Percentiles rank a stretch among this genome's conserved stretches.
Evolutionary conservation across 2,113 vertebrate species (phyloP).

Genomic region (Triplophysa rosa): DNA sequence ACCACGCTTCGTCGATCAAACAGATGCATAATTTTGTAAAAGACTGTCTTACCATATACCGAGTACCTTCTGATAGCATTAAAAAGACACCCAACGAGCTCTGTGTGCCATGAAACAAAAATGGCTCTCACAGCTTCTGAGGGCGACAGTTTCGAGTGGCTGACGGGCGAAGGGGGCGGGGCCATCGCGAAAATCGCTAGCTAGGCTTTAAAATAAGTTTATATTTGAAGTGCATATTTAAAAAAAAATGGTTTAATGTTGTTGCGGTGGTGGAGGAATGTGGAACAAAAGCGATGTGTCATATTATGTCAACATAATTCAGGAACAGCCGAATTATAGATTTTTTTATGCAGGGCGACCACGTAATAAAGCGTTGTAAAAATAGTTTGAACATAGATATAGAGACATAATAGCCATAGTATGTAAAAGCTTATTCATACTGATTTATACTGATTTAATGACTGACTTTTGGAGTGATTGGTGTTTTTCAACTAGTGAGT

Average conservation of each 20-base stretch:
- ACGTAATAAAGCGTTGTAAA: no score
- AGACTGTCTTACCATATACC: conserved; percentile 42
- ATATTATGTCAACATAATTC: background rate
- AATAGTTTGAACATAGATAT: no score
- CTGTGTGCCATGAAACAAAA: conserved; percentile 56
- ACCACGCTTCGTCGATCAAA: background rate
- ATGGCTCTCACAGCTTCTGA: conserved; percentile 49
- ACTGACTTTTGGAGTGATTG: no score
- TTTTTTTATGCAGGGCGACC: no score
- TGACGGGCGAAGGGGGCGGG: conserved; percentile 30
- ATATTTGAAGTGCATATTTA: background rate
- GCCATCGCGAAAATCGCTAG: conserved; percentile 40
- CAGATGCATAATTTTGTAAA: background rate
- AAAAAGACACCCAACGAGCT: conserved; percentile 24
- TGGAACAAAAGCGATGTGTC: no score
- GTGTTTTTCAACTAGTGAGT: no score
- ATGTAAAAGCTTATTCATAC: no score
- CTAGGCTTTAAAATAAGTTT: conserved; percentile 17
- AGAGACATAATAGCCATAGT: no score
- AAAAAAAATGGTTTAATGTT: background rate
- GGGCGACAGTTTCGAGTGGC: conserved; percentile 44
- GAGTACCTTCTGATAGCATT: conserved; percentile 35
- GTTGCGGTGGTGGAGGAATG: background rate
- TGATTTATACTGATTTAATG: no score
- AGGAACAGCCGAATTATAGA: no score